Conservation (phyloP, 2,113 vertebrate species). For the Oreocharis arfaki region DNA sequence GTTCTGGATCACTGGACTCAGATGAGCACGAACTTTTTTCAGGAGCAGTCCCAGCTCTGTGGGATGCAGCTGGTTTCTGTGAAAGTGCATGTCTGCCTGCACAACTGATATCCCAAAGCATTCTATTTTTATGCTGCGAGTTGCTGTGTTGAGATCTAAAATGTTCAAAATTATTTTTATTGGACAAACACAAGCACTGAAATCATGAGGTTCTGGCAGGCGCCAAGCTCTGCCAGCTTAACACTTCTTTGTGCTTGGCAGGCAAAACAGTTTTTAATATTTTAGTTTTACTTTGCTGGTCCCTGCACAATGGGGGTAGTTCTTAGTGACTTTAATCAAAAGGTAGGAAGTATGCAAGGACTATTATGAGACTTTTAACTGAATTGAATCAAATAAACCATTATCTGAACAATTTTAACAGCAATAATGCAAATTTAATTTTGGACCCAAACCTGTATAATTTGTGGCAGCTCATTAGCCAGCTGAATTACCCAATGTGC, state of each 20-base stretch:
- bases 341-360: background rate
- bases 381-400: background rate
- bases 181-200: slow-evolving; percentile 28
- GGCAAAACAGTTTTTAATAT: background rate
- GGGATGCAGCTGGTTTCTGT: background rate
- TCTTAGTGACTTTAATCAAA: background rate
- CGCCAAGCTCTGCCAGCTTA: background rate
- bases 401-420: background rate
- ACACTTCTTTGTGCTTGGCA: background rate
- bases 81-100: slow-evolving; percentile 6
- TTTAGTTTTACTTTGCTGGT: background rate
- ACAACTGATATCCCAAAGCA: background rate
- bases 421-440: background rate
- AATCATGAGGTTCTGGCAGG: background rate
- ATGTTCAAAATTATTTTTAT: slow-evolving; percentile 16
- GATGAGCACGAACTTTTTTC: background rate
- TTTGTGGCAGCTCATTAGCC: background rate
- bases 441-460: background rate
- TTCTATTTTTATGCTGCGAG: slow-evolving; percentile 36
- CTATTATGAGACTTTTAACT: background rate
- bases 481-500: background rate
- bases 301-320: background rate
- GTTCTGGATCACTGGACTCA: background rate
- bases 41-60: background rate
- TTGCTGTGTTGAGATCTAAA: background rate